These are phyloP conservation scores for Falco concolor DNA, from an alignment of 2,797 vertebrate species.

Conservation along the genomic window DNA sequence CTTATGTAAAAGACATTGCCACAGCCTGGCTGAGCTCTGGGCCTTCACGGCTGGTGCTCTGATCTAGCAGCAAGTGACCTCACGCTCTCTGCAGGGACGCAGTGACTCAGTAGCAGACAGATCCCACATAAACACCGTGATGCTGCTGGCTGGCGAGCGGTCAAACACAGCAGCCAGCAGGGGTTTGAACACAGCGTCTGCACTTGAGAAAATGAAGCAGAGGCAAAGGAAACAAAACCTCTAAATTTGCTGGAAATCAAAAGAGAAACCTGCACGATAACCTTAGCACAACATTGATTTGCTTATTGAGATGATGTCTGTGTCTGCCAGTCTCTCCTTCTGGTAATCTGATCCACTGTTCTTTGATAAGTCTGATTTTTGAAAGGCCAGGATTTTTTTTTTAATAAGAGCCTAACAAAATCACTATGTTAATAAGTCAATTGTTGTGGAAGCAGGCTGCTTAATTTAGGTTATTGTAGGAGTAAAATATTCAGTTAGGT, in stretches of 20 bases:
- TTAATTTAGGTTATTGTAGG: conserved; percentile 64
- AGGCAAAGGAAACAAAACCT: neutral
- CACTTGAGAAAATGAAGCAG: neutral
- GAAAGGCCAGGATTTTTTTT: neutral
- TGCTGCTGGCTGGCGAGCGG: neutral
- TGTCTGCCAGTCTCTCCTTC: neutral
- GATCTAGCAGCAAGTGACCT: conserved; percentile 23
- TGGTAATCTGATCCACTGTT: neutral
- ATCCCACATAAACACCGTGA: neutral
- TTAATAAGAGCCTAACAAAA: neutral
- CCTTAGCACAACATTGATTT: neutral
- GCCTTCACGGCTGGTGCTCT: neutral
- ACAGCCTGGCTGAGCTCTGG: neutral
- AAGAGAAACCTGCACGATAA: neutral
- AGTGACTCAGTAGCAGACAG: neutral
- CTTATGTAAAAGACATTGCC: neutral
- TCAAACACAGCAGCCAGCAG: neutral
- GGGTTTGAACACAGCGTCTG: neutral
- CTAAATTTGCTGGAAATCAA: neutral
- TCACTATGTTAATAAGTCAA: neutral
- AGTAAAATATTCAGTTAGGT: conserved; percentile 62
- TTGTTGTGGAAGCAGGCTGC: conserved; percentile 25
- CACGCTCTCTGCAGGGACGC: neutral
- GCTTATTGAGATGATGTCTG: neutral
- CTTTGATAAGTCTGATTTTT: neutral